Conservation (phyloP, 1,140 invertebrate genomes). For the Plodia interpunctella region DNA sequence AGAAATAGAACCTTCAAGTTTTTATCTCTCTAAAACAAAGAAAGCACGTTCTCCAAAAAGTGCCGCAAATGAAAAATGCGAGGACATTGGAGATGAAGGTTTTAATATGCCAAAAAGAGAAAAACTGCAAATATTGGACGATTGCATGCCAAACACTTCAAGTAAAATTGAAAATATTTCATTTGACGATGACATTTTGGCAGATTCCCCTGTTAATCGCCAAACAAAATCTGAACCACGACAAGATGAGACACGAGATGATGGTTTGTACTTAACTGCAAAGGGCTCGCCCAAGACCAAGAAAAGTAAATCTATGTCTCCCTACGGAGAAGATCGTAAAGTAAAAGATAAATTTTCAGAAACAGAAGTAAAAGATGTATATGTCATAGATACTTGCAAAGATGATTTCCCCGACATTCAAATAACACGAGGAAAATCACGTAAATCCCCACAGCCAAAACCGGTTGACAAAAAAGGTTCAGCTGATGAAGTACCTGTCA, state of each 20-base stretch:
- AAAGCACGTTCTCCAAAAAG: constrained; percentile 53
- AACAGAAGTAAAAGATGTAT: constrained; percentile 56
- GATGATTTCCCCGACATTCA: constrained; percentile 69
- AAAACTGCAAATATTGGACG: background rate
- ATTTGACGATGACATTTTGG: constrained; percentile 2
- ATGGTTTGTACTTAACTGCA: constrained; percentile 18
- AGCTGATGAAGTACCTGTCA: constrained; percentile 34
- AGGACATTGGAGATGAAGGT: constrained; percentile 18
- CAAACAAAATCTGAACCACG: constrained; percentile 19
- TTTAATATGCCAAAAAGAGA: constrained; percentile 14
- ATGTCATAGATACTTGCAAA: constrained; percentile 59
- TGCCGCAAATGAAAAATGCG: constrained; percentile 44
- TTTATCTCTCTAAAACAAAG: constrained; percentile 43
- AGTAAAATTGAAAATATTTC: constrained; percentile 8
- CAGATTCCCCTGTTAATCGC: constrained; percentile 16
- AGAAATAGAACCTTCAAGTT: constrained; percentile 38
- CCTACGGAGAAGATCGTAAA: constrained; percentile 42
- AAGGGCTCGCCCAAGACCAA: constrained; percentile 44
- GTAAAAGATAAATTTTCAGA: constrained; percentile 31
- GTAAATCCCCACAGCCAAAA: constrained; percentile 46
- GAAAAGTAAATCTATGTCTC: constrained; percentile 54
- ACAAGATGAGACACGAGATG: constrained; percentile 16
- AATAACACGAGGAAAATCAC: constrained; percentile 57
- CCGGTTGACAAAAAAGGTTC: constrained; percentile 32
- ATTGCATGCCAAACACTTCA: constrained; percentile 7